Evolutionary conservation across 2,113 vertebrate species (phyloP).

Genomic region (Turnix velox): DNA sequence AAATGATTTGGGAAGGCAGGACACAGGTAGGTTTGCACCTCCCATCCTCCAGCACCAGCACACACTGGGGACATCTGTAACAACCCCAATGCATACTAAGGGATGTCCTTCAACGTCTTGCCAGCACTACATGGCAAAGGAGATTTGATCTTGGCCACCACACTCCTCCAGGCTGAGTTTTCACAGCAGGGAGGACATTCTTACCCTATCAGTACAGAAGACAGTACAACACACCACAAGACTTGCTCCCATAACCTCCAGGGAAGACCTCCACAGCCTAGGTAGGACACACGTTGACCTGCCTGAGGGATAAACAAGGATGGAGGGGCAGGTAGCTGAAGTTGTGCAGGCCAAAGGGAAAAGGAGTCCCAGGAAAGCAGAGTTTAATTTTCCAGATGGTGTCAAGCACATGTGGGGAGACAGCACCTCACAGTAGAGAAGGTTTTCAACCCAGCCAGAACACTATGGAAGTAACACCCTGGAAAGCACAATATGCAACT

Average conservation of each 20-base stretch:
- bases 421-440: background rate
- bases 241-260: background rate
- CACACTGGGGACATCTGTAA: too few relatives aligned
- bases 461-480: background rate
- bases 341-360: background rate
- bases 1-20: background rate
- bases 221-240: accelerated
- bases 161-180: accelerated
- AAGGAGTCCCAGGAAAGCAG: background rate
- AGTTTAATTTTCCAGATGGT: background rate
- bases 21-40: background rate
- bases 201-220: accelerated
- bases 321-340: background rate
- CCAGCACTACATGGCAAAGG: background rate
- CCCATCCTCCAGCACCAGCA: background rate
- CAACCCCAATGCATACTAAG: background rate
- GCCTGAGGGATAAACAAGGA: background rate
- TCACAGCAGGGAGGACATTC: background rate
- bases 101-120: background rate
- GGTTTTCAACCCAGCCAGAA: accelerated
- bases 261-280: background rate
- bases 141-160: background rate
- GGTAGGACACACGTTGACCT: background rate
- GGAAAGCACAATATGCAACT: background rate
- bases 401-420: background rate